Evolutionary conservation across 1,140 invertebrate species (phyloP), one percentile per base, ranked within the genome.

Genomic region (Drosophila subpulchrella): DNA sequence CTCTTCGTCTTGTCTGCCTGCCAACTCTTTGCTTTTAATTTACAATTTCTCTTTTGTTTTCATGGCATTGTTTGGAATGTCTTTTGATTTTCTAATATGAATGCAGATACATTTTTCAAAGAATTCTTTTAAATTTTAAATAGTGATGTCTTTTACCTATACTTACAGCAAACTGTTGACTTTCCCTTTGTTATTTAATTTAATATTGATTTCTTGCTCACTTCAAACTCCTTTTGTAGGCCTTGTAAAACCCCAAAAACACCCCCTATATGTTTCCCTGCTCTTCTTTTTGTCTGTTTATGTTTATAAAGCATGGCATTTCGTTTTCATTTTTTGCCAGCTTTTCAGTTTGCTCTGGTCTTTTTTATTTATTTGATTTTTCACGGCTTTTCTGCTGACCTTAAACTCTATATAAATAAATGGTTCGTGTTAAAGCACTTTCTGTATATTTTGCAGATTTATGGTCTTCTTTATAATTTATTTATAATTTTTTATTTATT

Each of bases 221-320:
- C 58, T 42, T 60, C 39, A 53, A 44, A 57, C 54, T 56, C n/a
- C 54, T 17, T 32, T 44, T 13, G 6, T 17, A 13, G n/a, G 38
- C 55, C 38, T 30, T 12, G 3, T 11, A 15, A 27, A 30, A 39
- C 11, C 44, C 1, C 27, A 36, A 36, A 53, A 36, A 20, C 55
- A 60, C 60, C 38, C 59, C 47, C 17, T 42, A 59, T 32, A 56
- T 30, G 27, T 54, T 32, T 60, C 54, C 34, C 48, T 56, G 58
- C 58, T 55, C 32, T 56, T 36, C 48, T 6, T 58, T 61, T 58
- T 39, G 36, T 58, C 27, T 60, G 60, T 63, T 63, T 42, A 60
- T 63, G 60, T 63, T 62, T 34, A 15, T 51, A 51, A 51, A 17
- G 48, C 47, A 6, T 46, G 17, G n/a, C 20, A 27, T 6, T 8